Evolutionary conservation across 2,797 vertebrate genomes (phyloP).

Genomic region (Luscinia luscinia): DNA sequence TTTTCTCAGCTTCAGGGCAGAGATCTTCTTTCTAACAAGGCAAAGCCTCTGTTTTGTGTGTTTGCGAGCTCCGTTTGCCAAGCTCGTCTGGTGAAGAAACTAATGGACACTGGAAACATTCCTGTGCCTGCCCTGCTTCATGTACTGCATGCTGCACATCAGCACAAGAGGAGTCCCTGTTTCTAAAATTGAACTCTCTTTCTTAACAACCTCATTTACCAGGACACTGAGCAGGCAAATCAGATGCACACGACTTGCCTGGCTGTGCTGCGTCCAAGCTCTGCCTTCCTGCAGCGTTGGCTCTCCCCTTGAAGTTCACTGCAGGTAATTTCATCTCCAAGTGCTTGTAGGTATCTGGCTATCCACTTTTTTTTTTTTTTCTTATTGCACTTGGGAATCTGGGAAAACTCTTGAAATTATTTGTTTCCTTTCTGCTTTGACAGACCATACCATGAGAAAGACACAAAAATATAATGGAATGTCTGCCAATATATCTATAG

Average conservation of each 20-base stretch:
- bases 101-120: conserved; percentile 11
- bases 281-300: background rate
- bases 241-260: background rate
- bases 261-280: background rate
- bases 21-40: background rate
- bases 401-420: background rate
- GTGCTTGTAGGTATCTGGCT: background rate
- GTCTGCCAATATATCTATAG: background rate
- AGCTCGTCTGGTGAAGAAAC: background rate
- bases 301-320: background rate
- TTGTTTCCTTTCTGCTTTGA: background rate
- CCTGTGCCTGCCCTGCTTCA: background rate
- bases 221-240: conserved; percentile 1
- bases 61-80: background rate
- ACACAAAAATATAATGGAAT: background rate
- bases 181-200: conserved; percentile 47
- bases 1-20: background rate
- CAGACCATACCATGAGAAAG: background rate
- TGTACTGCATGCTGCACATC: background rate
- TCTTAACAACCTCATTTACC: conserved; percentile 11
- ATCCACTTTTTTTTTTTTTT: background rate
- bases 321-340: background rate
- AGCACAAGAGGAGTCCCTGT: background rate
- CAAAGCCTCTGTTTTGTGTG: background rate
- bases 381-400: background rate